phyloP scores from a whole-genome alignment of 1,140 invertebrate genomes.

The Neodiprion pinetum region DNA sequence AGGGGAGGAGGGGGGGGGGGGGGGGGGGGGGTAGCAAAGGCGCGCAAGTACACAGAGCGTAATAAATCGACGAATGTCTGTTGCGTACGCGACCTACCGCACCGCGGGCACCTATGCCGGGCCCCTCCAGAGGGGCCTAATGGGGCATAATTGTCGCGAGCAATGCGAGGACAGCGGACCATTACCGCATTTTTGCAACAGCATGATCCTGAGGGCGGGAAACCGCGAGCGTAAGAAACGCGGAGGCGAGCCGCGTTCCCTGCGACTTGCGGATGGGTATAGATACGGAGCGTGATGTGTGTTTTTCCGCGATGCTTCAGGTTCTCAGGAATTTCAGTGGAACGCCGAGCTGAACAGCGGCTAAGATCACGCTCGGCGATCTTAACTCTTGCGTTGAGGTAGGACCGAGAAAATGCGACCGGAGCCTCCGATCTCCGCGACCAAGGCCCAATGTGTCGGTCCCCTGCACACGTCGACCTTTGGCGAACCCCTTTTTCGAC shows the following conservation, averaged over 20 bases:
- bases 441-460: too few relatives aligned
- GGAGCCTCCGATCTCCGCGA: too few relatives aligned
- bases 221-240: too few relatives aligned
- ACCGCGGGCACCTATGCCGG: slow-evolving; percentile 34
- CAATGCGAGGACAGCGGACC: slow-evolving; percentile 62
- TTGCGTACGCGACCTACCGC: slow-evolving; percentile 54
- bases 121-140: slow-evolving; percentile 44
- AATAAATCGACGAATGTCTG: slow-evolving; percentile 48
- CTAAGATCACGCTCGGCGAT: background rate
- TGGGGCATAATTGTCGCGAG: slow-evolving; percentile 63
- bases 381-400: slow-evolving; percentile 44
- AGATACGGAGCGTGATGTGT: background rate
- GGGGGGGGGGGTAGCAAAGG: slow-evolving; percentile 18
- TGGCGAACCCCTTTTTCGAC: too few relatives aligned
- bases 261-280: background rate
- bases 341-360: slow-evolving; percentile 39
- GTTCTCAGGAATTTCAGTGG: slow-evolving; percentile 56
- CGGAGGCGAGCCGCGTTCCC: background rate
- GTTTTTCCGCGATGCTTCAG: slow-evolving; percentile 25
- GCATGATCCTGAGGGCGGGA: background rate
- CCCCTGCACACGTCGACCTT: too few relatives aligned
- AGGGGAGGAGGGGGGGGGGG: background rate
- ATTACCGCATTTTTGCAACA: slow-evolving; percentile 61
- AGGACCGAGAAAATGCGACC: slow-evolving; percentile 34
- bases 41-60: background rate